Conservation (phyloP, 2,797 vertebrate species). For the Lateolabrax maculatus region DNA sequence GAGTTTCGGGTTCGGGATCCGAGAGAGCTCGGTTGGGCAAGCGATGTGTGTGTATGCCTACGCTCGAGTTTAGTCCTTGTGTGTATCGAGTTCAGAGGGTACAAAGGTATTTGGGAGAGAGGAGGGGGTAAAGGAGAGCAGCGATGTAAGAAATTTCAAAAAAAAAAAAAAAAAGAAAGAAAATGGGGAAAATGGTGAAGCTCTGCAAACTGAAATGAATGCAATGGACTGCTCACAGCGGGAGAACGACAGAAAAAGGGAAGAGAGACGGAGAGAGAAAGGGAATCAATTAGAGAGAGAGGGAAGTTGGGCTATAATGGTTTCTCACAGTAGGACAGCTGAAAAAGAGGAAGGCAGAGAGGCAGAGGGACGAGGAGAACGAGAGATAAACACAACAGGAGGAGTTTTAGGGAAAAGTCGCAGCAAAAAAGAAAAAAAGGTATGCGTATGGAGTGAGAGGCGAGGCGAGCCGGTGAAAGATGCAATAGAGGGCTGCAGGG, state of each 20-base stretch:
- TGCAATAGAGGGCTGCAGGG: conserved; percentile 65
- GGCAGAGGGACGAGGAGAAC: conserved; percentile 58
- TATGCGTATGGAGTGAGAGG: conserved; percentile 52
- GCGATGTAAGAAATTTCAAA: conserved; percentile 49
- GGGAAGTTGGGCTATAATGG: conserved; percentile 81
- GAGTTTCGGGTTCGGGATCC: conserved; percentile 1
- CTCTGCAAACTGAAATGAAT: conserved; percentile 82
- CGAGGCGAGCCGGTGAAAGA: conserved; percentile 55
- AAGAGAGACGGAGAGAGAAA: conserved; percentile 61
- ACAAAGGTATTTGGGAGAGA: conserved; percentile 70
- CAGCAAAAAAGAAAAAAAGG: conserved; percentile 41
- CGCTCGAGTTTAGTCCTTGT: conserved; percentile 49
- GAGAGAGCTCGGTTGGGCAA: conserved; percentile 26
- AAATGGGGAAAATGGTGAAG: conserved; percentile 65
- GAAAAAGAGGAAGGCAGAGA: conserved; percentile 51
- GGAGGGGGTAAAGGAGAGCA: conserved; percentile 62
- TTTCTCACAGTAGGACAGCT: conserved; percentile 81
- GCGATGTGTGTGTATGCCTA: conserved; percentile 22
- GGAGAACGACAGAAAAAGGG: conserved; percentile 68
- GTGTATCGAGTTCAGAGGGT: conserved; percentile 68
- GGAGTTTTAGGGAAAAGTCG: conserved; percentile 78
- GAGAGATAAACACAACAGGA: conserved; percentile 79
- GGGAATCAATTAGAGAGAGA: conserved; percentile 85
- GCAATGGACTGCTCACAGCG: conserved; percentile 79
- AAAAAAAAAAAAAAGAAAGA: conserved; percentile 44